A percentile compares a stretch with the other conserved stretches of the same genome.
These are phyloP conservation scores for Portevinia maculata DNA, from an alignment of 2,888 invertebrate genomes.

Conservation along the genomic window DNA sequence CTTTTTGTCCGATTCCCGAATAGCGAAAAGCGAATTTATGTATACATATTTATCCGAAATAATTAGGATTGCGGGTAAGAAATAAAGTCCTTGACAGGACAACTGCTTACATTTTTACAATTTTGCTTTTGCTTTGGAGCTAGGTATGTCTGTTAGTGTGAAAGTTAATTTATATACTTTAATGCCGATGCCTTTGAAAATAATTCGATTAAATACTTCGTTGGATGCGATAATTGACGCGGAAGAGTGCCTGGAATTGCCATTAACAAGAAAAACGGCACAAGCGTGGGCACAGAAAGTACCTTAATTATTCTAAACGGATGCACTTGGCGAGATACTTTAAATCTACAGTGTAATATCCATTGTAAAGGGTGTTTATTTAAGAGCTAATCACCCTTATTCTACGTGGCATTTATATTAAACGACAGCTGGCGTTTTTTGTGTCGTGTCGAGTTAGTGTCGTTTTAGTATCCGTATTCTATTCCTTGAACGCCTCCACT, in stretches of 20 bases:
- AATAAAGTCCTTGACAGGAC: slow-evolving; percentile 35
- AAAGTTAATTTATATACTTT: slow-evolving; percentile 40
- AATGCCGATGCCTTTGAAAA: slow-evolving; percentile 46
- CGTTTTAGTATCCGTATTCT: no score
- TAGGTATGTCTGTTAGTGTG: neutral
- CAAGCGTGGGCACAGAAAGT: neutral
- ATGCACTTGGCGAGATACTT: neutral
- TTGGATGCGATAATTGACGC: slow-evolving; percentile 48
- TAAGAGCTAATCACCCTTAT: no score
- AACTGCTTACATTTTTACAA: slow-evolving; percentile 21
- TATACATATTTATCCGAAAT: slow-evolving; percentile 12
- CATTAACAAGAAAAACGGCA: neutral
- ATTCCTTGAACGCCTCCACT: no score
- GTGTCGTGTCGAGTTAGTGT: no score
- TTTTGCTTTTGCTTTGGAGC: neutral
- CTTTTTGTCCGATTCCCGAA: slow-evolving; percentile 18
- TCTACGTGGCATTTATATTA: no score
- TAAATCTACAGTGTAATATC: no score
- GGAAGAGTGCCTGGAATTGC: slow-evolving; percentile 32
- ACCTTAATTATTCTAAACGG: neutral
- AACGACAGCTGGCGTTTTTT: no score
- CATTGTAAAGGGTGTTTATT: no score
- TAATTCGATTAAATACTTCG: slow-evolving; percentile 57
- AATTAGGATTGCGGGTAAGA: slow-evolving; percentile 42
- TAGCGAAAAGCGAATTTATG: slow-evolving; percentile 28